Evolutionary conservation across 2,797 vertebrate genomes (phyloP).

Genomic region (Liparis tanakae): DNA sequence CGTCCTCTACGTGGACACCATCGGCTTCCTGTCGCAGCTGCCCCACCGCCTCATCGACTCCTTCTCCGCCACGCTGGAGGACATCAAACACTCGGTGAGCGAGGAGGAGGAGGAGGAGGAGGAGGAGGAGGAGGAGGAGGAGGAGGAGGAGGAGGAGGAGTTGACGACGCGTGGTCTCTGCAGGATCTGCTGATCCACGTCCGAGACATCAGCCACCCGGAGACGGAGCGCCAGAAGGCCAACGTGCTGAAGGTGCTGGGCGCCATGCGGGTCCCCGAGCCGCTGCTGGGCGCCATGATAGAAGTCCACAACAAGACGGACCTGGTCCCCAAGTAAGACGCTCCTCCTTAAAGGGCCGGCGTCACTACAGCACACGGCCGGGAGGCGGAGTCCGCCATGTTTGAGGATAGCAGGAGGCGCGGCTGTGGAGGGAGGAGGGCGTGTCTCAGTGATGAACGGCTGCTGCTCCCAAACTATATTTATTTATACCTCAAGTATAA

Average conservation of each 20-base stretch:
- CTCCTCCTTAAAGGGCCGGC: background rate
- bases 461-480: no score
- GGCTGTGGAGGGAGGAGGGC: no score
- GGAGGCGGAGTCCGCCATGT: no score
- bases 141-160: no score
- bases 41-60: conserved; percentile 92
- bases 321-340: conserved; percentile 85
- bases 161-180: background rate
- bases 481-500: no score
- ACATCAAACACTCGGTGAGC: conserved; percentile 87
- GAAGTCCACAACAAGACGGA: conserved; percentile 97
- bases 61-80: conserved; percentile 93
- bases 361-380: no score
- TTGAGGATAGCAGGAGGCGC: no score
- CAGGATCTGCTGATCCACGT: conserved; percentile 95
- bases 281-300: conserved; percentile 86
- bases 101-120: no score
- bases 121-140: no score
- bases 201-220: conserved; percentile 93
- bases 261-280: conserved; percentile 85
- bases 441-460: no score
- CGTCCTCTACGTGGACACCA: conserved; percentile 92
- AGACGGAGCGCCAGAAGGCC: conserved; percentile 88
- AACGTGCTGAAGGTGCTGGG: conserved; percentile 88
- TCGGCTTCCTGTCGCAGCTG: conserved; percentile 95